phyloP scores from a whole-genome alignment of 2,113 vertebrate species.

The Corvus hawaiiensis region DNA sequence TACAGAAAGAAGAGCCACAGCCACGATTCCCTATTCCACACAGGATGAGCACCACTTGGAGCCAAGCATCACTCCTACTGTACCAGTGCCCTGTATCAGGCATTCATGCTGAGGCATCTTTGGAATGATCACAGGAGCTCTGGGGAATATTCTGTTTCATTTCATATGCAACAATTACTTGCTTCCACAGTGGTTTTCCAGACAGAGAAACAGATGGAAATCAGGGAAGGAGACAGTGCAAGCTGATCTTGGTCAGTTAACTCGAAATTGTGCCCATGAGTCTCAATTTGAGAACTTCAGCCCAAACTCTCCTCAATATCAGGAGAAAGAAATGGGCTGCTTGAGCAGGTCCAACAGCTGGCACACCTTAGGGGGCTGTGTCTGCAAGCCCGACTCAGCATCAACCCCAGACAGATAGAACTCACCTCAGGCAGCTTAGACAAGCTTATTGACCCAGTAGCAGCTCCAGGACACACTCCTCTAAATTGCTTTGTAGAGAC shows the following conservation, averaged over 20 bases:
- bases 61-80: not conserved
- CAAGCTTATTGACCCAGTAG: not conserved
- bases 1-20: not conserved
- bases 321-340: not conserved
- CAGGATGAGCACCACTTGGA: not conserved
- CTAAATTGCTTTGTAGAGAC: not conserved
- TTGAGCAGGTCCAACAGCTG: not conserved
- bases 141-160: not conserved
- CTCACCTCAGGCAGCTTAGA: not conserved
- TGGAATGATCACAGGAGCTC: not conserved
- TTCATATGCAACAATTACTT: not conserved
- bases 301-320: not conserved
- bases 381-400: not conserved
- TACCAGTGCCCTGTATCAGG: not conserved
- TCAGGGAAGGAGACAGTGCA: not conserved
- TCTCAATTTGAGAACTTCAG: not conserved
- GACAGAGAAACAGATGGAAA: not conserved
- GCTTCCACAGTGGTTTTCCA: not conserved
- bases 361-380: not conserved
- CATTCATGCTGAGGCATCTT: not conserved
- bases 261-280: accelerated
- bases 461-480: not conserved
- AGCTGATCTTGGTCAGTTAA: not conserved
- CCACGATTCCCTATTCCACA: not conserved
- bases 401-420: not conserved